Conservation (phyloP, 23 tunicate genomes). For the Oikopleura albicans region DNA sequence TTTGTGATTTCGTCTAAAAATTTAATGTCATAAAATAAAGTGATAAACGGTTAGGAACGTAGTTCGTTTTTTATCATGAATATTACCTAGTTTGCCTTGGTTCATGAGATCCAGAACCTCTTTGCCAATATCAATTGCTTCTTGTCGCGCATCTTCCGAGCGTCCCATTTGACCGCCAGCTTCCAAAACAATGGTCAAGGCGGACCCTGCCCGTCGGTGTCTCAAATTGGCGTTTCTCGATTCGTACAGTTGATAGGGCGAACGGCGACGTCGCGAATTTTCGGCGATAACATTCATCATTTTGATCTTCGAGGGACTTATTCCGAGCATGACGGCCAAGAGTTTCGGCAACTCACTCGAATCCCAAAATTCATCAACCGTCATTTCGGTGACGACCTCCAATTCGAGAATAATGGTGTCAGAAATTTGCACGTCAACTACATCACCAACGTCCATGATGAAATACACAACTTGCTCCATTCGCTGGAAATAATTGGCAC, state of each 20-base stretch:
- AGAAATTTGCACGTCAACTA: neutral
- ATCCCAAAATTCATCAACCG: conserved; percentile 5
- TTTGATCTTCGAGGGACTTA: neutral
- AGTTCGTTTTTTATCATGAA: no score
- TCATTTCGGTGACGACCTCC: conserved; percentile 3
- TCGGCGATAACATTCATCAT: conserved; percentile 13
- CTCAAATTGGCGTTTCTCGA: neutral
- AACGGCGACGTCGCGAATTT: neutral
- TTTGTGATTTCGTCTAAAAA: neutral
- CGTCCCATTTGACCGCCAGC: neutral
- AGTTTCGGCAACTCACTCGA: neutral
- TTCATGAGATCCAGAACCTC: neutral
- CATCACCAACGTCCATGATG: neutral
- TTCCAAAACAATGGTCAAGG: neutral
- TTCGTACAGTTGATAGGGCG: neutral
- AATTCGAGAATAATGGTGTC: conserved; percentile 4
- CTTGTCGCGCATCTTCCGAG: neutral
- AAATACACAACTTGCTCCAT: conserved; percentile 15
- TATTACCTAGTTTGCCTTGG: neutral
- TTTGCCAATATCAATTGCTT: neutral
- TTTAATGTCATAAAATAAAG: no score
- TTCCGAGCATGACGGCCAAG: conserved; percentile 1
- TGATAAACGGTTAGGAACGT: no score
- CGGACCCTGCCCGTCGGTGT: neutral
- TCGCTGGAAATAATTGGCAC: neutral